phyloP scores from a whole-genome alignment of 2,113 vertebrate species.

The Phylloscopus whistleri region DNA sequence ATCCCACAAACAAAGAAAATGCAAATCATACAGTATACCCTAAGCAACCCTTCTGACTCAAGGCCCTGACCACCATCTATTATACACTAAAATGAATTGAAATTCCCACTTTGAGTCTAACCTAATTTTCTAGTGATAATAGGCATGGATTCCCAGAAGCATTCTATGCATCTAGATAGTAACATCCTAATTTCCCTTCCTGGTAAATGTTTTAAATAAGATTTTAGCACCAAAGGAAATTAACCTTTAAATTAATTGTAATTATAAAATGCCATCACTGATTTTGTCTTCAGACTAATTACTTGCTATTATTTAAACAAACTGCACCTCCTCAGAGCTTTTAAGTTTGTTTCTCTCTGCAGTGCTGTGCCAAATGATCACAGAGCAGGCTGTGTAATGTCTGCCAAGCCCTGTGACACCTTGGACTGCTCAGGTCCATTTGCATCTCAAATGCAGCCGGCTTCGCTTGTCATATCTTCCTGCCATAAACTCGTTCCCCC shows the following conservation, averaged over 20 bases:
- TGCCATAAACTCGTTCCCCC: not conserved
- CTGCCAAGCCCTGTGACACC: not conserved
- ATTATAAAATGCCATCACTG: constrained; percentile 79
- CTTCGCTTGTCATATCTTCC: not conserved
- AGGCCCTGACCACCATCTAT: constrained; percentile 67
- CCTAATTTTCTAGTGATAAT: constrained; percentile 82
- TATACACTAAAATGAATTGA: constrained; percentile 75
- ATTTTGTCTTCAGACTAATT: constrained; percentile 83
- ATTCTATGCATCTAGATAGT: constrained; percentile 72
- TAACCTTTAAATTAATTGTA: constrained; percentile 85
- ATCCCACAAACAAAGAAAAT: constrained; percentile 77
- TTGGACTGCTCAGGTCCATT: not conserved
- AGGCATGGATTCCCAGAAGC: constrained; percentile 76
- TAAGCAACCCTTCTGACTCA: constrained; percentile 59
- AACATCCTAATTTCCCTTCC: constrained; percentile 79
- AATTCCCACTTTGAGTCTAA: constrained; percentile 74
- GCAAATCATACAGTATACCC: constrained; percentile 69
- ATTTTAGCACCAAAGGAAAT: constrained; percentile 82
- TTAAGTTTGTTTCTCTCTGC: constrained; percentile 63
- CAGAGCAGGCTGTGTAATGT: not conserved
- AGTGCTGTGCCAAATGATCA: constrained; percentile 6
- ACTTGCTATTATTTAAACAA: constrained; percentile 82
- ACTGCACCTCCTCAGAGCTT: constrained; percentile 69
- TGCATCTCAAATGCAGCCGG: not conserved
- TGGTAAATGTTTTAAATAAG: constrained; percentile 84